phyloP scores from a whole-genome alignment of 2,797 vertebrate species.

The Bufotes viridis region DNA sequence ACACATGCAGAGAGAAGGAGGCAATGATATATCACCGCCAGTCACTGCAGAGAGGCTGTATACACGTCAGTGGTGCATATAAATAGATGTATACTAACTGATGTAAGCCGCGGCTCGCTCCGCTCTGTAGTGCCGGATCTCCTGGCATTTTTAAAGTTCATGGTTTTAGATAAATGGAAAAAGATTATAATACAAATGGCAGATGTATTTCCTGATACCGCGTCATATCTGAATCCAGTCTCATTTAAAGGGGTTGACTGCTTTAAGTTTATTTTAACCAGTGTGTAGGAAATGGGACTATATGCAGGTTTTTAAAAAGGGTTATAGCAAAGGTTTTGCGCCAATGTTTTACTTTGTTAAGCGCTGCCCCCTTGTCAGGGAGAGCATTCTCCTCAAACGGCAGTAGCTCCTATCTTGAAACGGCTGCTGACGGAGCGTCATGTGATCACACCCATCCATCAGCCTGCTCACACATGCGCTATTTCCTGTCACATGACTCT shows the following conservation, averaged over 20 bases:
- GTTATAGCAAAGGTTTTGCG: too few relatives aligned
- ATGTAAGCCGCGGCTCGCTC: neutral
- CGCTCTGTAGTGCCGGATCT: neutral
- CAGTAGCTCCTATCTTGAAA: too few relatives aligned
- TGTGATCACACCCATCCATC: too few relatives aligned
- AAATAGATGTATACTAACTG: slow-evolving; percentile 47
- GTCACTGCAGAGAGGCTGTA: slow-evolving; percentile 31
- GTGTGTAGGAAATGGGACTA: neutral
- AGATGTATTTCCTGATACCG: neutral
- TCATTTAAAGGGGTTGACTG: neutral
- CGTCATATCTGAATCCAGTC: neutral
- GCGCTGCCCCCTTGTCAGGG: too few relatives aligned
- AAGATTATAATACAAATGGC: slow-evolving; percentile 25
- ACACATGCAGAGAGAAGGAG: slow-evolving; percentile 35
- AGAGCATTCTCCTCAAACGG: too few relatives aligned
- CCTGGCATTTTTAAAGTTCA: slow-evolving; percentile 39
- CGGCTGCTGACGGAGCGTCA: too few relatives aligned
- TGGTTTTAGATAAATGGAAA: slow-evolving; percentile 36
- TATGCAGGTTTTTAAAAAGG: too few relatives aligned
- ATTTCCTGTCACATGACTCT: too few relatives aligned
- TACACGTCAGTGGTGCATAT: slow-evolving; percentile 44
- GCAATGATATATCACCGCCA: slow-evolving; percentile 28
- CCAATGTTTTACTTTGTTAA: too few relatives aligned
- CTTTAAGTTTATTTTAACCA: neutral
- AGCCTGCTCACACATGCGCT: too few relatives aligned